Conservation (phyloP, 2,888 invertebrate genomes). For the Oxyscelio sp. region DNA sequence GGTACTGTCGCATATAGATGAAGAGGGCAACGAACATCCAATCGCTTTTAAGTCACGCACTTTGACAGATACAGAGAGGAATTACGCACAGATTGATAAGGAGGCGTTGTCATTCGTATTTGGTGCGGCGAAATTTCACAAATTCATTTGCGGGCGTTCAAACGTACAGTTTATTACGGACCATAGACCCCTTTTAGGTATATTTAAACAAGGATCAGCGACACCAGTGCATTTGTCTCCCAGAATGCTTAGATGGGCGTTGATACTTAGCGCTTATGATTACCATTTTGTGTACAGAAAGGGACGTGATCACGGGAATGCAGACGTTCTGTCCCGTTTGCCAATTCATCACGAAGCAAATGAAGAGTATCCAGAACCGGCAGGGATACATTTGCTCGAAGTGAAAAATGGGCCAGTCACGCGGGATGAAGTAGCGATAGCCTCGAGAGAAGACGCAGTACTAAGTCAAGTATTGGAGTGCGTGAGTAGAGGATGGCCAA, state of each 20-base stretch:
- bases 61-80: background rate
- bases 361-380: slow-evolving; percentile 27
- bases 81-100: too few relatives aligned
- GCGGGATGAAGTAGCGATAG: background rate
- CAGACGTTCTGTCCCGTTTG: too few relatives aligned
- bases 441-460: background rate
- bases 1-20: background rate
- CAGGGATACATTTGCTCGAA: slow-evolving; percentile 30
- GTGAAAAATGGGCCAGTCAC: slow-evolving; percentile 20
- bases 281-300: slow-evolving; percentile 6
- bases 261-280: slow-evolving; percentile 16
- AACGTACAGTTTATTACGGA: too few relatives aligned
- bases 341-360: too few relatives aligned
- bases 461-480: background rate
- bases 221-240: slow-evolving; percentile 43
- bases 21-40: background rate
- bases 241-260: slow-evolving; percentile 24
- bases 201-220: slow-evolving; percentile 15
- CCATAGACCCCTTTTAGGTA: slow-evolving; percentile 72
- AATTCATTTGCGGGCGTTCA: background rate
- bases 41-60: background rate
- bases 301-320: background rate
- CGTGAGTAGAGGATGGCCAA: slow-evolving; percentile 11
- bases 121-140: background rate
- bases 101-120: slow-evolving; percentile 1